Evolutionary conservation across 2,113 vertebrate genomes (phyloP), one percentile per base, ranked within the genome.

Genomic region (Anguilla japonica): DNA sequence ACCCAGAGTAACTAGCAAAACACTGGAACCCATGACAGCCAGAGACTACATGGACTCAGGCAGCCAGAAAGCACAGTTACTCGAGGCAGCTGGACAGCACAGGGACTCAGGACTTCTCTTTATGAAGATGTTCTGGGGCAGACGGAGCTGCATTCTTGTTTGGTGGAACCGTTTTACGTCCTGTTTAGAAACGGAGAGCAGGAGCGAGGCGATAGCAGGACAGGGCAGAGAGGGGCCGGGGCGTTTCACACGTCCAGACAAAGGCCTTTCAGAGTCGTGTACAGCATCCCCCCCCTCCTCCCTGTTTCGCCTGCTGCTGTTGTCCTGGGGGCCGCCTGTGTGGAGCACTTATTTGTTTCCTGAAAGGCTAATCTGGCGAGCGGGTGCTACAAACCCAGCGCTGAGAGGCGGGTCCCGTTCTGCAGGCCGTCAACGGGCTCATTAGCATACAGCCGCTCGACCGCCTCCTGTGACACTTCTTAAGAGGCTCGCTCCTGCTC

Each of bases 391-490:
- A 94, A 95, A 94, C 95, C 94, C 89, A 95, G 95, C 94, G 92
- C 93, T 95, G 96, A 97, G 95, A 96, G 96, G 94, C 93, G 93
- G 93, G 95, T 94, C 95, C 95, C 97, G 96, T 96, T 97, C 95
- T 94, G 91, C 89, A 89, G 87, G 89, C 95, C 96, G 96, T 95
- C 93, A 94, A 95, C 95, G 95, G 93, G 95, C 97, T 97, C 96
- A 99, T 99, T 99, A 97, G 94, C 98, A 99, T 99, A 99, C 98
- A 99, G 98, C 98, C 99, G 98, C 97, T 89, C 89, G 89, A 90
- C 90, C 88, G 86, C 88, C 88, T 89, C 91, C 86, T 63, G 88
- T 81, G 90, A 91, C 90, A 88, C 91, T 88, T 60, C 91, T 92
- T 87, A 79, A 79, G 50, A 13, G 50, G 50, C 8, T 46, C 8